Evolutionary conservation across 1,140 invertebrate genomes (phyloP), one percentile per base, ranked within the genome.

Genomic region (Bacillus rossius): DNA sequence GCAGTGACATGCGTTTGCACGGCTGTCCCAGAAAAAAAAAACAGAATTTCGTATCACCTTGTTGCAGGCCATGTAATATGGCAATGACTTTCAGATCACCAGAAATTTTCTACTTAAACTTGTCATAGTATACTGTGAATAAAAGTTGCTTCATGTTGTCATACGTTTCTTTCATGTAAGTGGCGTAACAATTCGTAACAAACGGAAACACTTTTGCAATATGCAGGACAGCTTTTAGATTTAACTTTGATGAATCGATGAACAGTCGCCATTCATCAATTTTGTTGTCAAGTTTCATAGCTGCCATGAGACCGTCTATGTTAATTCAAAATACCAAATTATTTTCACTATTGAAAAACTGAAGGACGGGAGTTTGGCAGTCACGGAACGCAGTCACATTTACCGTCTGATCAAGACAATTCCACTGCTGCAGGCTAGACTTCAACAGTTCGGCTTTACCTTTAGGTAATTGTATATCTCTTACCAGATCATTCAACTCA

Each of bases 31-130:
- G 3, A 60, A 8, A 61, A 65, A 72, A 45, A 71, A 53, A 54
- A 69, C 72, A 53, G 62, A 65, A 68, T 65, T 75, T 75, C 59
- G 68, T 70, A 62, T 67, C 69, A 52, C 67, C 65, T 64, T 60
- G 55, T 67, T 73, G 66, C 58, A 69, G 61, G 29, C 68, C 69
- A 17, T 70, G 52, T 38, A 67, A 23, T 19, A 70, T 52, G 29
- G 19, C 29, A 20, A 57, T 42, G 60, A 60, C 61, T 61, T 22
- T 73, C 42, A 66, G 72, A 59, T 56, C 59, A 42, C 62, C 69
- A 74, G 59, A 65, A 67, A 64, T 56, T 42, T 57, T 10, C 64
- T 64, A 64, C n/a, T 43, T 17, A 48, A 60, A 37, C 16, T 38
- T 52, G 29, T 47, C 20, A 64, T 67, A 56, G 57, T 65, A 52